Percentiles rank a stretch among this genome's conserved stretches.
These are phyloP conservation scores for Coelopa frigida DNA, from an alignment of 1,140 invertebrate genomes.

Conservation along the genomic window DNA sequence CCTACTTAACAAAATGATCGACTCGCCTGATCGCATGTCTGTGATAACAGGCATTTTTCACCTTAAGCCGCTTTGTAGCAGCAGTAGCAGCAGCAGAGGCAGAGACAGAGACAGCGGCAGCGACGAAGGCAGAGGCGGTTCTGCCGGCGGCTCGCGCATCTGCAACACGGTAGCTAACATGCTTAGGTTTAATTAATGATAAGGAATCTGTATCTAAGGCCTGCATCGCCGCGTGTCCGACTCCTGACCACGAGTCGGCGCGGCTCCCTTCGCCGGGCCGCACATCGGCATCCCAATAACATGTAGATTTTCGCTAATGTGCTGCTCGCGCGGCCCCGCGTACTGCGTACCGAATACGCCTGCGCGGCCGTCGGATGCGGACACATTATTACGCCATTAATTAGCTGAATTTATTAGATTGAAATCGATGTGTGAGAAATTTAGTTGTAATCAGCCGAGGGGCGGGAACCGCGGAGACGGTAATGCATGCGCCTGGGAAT, in stretches of 20 bases:
- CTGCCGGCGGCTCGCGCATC: conserved; percentile 11
- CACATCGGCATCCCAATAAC: conserved; percentile 39
- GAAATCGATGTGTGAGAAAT: conserved; percentile 2
- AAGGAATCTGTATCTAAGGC: conserved; percentile 45
- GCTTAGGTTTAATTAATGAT: conserved; percentile 45
- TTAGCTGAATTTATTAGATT: conserved; percentile 1
- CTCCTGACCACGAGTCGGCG: conserved; percentile 9
- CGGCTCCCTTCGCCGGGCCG: background rate
- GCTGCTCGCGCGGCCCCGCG: conserved; percentile 18
- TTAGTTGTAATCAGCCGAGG: too few relatives aligned
- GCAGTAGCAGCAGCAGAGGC: background rate
- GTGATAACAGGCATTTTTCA: conserved; percentile 12
- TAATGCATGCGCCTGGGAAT: too few relatives aligned
- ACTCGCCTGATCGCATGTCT: conserved; percentile 8
- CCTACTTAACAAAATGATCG: too few relatives aligned
- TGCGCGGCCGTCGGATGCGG: conserved; percentile 1
- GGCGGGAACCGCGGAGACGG: too few relatives aligned
- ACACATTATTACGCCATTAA: conserved; percentile 12
- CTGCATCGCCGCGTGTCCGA: background rate
- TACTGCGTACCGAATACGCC: conserved; percentile 9
- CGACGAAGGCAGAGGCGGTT: background rate
- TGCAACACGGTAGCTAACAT: conserved; percentile 43
- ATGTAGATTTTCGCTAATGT: conserved; percentile 45
- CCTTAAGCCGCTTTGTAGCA: conserved; percentile 8
- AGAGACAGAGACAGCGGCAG: background rate